Base-by-base conservation (phyloP, 2,797 vertebrate species). In the Myripristis murdjan region DNA sequence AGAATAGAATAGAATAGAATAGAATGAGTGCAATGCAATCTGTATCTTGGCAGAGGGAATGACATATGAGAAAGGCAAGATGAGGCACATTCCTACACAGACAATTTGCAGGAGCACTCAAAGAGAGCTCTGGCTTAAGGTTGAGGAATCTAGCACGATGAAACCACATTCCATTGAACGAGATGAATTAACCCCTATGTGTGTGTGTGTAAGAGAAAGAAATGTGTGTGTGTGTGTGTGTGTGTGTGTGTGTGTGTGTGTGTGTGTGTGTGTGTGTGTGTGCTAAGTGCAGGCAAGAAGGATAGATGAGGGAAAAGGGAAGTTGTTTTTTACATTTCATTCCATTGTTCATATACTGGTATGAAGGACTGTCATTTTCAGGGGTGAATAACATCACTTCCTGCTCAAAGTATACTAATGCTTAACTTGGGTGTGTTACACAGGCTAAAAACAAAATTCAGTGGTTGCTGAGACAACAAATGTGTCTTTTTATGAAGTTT, bases 71-170 rank as follows among this genome's bases (percentile, higher is more conserved):
- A 33, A 6, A 58, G 33, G 43, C 56, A 64, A 75, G 63, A 73
- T 72, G 74, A 72, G 35, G 24, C 20, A 52, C 22, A 14, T 55
- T 70, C 73, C 58, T 70, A 35, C 9, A 9, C 18, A 39, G 51
- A 65, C 81, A 91, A 93, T 94, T 95, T 89, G 49, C 93, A 90
- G 55, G 54, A 70, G 26, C 72, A 77, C 89, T 88, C 85, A 58
- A 95, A 92, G 64, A 84, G 77, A 44, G 46, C 46, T 0, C 20
- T 35, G 43, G 51, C 72, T 60, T 0, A n/a, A 46, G 31, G 64
- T 59, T 81, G 92, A 91, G 92, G 92, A 95, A 95, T 95, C 87
- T 95, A 37, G 23, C 92, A 78, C 44, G 5, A 67, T 55, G 61
- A 58, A 74, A 71, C 47, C 16, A 94, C 85, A 95, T 95, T 95